Base-by-base conservation (phyloP, 2,113 vertebrate species). In the Pantherophis guttatus region DNA sequence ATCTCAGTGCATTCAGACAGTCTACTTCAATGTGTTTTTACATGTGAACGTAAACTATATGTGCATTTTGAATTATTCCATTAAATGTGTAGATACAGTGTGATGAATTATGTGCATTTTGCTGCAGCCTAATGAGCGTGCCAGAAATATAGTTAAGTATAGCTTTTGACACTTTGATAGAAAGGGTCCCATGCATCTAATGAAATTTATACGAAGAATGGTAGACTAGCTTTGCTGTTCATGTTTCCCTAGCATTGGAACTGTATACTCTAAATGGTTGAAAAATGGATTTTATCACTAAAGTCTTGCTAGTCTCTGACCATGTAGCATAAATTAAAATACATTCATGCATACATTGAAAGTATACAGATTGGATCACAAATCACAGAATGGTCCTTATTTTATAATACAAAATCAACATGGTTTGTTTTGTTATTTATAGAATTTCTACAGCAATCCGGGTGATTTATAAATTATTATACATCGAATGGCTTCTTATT, bases 51-150 rank as follows among this genome's bases (percentile, higher is more conserved):
- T 95, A 95, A 95, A 96, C 95, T 89, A 52, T 92, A 94, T 95
- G 94, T 96, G 94, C 95, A 97, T 90, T 96, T 96, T 96, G 95
- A 96, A 95, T 96, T 96, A 96, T 96, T 96, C 95, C 94, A 93
- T 94, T 92, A 21, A 91, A 21, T 96, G 95, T 70, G 96, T 94
- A 95, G 95, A 95, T 95, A 94, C 94, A 95, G 96, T 95, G 95
- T 96, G 94, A 96, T 95, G 92, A 96, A 94, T 96, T 96, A 95
- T 95, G 95, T 95, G 96, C 95, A 94, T 96, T 96, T 97, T 96
- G 94, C 95, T 96, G 54, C 90, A 88, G 93, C 91, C 94, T 96
- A 96, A 96, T 96, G 94, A 96, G 94, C 91, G 95, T 96, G 95
- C 94, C 86, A 94, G 90, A 95, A 97, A 96, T 95, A 91, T 50